Evolutionary conservation across 2,113 vertebrate species (phyloP).

Genomic region (Anguilla japonica): DNA sequence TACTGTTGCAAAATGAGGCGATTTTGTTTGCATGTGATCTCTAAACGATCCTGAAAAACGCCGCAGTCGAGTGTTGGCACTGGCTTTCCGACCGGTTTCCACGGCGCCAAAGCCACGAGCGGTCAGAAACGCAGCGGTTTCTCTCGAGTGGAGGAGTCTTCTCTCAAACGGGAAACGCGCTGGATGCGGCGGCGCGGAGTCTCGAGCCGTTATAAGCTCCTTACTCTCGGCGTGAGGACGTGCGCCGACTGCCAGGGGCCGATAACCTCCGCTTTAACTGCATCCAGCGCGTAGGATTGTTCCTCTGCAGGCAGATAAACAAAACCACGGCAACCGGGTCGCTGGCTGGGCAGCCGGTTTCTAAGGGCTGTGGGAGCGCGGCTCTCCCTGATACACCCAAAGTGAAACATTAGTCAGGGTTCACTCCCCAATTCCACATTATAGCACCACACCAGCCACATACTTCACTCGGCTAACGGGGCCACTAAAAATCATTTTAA

Average conservation of each 20-base stretch:
- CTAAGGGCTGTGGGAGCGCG: background rate
- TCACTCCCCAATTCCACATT: background rate
- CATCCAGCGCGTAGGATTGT: background rate
- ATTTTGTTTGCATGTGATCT: too few species aligned
- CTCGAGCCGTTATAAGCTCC: background rate
- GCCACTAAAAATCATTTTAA: background rate
- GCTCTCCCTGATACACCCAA: background rate
- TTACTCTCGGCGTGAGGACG: background rate
- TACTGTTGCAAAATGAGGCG: too few species aligned
- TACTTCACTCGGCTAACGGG: too few species aligned
- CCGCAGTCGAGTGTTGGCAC: too few species aligned
- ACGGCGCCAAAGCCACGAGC: background rate
- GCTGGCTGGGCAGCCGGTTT: background rate
- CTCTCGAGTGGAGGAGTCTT: background rate
- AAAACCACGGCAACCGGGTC: background rate
- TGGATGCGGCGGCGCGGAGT: background rate
- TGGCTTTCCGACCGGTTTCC: too few species aligned
- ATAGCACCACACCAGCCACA: background rate
- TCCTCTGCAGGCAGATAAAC: background rate
- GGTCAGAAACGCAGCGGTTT: too few species aligned
- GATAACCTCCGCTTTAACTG: slow-evolving; percentile 10
- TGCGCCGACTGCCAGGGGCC: background rate
- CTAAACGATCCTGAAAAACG: too few species aligned
- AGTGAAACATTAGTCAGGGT: background rate
- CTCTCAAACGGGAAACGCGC: background rate